Base-by-base conservation (phyloP, 53 echinoderm and acorn worm genomes). In the Temnopleurus reevesii region DNA sequence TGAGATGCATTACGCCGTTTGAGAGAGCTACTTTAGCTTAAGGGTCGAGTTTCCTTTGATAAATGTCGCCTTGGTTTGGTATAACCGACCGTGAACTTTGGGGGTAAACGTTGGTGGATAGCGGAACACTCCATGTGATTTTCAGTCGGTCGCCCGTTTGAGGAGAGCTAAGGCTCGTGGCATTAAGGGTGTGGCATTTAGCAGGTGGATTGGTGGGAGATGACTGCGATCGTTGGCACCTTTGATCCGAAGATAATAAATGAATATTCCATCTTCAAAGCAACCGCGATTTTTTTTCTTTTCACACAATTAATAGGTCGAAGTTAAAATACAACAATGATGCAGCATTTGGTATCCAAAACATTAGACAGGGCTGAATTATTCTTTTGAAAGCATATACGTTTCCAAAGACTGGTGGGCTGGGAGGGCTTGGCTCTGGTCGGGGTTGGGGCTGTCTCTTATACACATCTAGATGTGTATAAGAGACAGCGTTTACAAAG, bases 121-220 rank as follows among this genome's bases (percentile, higher is more conserved):
- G 71, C 71, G 71, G 71, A 71, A 71, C 71, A 38, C 71, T n/a
- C 41, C 23, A 19, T 27, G 9, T 27, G 71, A 36, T 71, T 71
- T 71, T n/a, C 23, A 71, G 21, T 41, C 21, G 36, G 71, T 23
- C 8, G 12, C 41, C 71, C 71, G 36, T 71, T n/a, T n/a, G 4
- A 8, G 71, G 71, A 17, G 35, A 19, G n/a, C 21, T 71, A 23
- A 71, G n/a, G 21, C 71, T 38, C 38, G 1, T n/a, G 23, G 41
- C 71, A 71, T 41, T 71, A 12, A 71, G 35, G 38, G 41, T 71
- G 71, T 21, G 71, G 36, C 21, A 27, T n/a, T 71, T 4, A 30
- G 71, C 71, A 71, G 71, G 71, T 71, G 71, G 38, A 5, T 71
- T 13, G 38, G 71, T 41, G 71, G 36, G 71, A 71, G 71, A 18